phyloP scores from a whole-genome alignment of 2,113 vertebrate species.

The Proterorhinus semilunaris region DNA sequence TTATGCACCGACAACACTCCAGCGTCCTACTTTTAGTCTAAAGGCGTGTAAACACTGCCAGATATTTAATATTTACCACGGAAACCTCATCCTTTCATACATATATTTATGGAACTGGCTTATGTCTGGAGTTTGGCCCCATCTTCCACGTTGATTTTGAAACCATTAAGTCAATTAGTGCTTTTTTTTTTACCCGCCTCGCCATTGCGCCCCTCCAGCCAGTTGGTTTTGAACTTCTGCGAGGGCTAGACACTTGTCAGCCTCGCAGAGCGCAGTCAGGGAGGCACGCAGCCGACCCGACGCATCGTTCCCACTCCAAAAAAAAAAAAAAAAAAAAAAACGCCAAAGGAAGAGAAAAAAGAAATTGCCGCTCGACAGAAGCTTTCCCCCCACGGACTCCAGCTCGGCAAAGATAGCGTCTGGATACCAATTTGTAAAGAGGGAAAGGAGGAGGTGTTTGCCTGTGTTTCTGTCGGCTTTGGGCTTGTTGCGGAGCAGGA shows the following conservation, averaged over 20 bases:
- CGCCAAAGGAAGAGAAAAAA: not conserved
- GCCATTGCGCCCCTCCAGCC: constrained; percentile 25
- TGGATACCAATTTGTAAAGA: constrained; percentile 55
- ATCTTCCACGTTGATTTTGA: too few relatives aligned
- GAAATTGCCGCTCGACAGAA: constrained; percentile 28
- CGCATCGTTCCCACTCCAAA: constrained; percentile 21
- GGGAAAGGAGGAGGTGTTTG: constrained; percentile 26
- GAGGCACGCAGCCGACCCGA: not conserved
- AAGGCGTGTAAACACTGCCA: constrained; percentile 7
- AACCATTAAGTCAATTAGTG: constrained; percentile 28
- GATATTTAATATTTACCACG: not conserved
- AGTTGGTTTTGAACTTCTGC: constrained; percentile 45
- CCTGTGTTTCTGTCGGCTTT: constrained; percentile 28
- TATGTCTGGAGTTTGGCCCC: too few relatives aligned
- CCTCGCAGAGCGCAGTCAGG: constrained; percentile 35
- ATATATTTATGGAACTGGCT: too few relatives aligned
- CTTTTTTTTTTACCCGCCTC: constrained; percentile 13
- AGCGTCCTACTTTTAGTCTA: constrained; percentile 34
- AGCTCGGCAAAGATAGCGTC: constrained; percentile 36
- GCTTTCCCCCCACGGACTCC: constrained; percentile 45
- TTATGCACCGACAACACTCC: constrained; percentile 40
- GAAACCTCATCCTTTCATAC: too few relatives aligned
- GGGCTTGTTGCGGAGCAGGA: not conserved
- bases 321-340: constrained; percentile 28
- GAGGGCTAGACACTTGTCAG: constrained; percentile 38